Base-by-base conservation (phyloP, 2,888 invertebrate species). In the Amphimallon solstitiale region DNA sequence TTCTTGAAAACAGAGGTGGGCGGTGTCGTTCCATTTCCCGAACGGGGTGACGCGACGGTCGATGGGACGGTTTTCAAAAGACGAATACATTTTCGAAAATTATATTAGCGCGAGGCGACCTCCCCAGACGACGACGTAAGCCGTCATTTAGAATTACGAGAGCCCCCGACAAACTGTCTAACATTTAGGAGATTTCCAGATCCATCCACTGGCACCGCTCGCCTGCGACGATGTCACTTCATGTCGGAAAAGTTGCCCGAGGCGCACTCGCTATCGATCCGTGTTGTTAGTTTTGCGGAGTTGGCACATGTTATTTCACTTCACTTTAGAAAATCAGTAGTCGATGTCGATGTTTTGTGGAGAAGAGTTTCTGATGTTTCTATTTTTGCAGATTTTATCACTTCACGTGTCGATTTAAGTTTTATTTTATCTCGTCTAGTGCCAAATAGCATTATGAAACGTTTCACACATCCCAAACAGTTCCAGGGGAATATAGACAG, bases 231-330 rank as follows among this genome's bases (percentile, higher is more conserved):
- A 45, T 45, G 17, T 15, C 45, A 45, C 10, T 17, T 10, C 15
- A 7, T 19, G 17, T 45, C 4, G 10, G 45, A 0, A 17, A 19
- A 45, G 45, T 45, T 45, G 10, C 45, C 6, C 7, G 17, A 45
- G 29, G 9, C 7, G 15, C 45, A 40, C 2, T 19, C 9, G 17
- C 14, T 45, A 45, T 45, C 45, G 45, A 45, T 45, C 45, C 10
- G 45, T 17, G 19, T 7, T 15, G 45, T 15, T 19, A 10, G 19
- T 45, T 45, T 19, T 7, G 15, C 19, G 17, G 17, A 45, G 14
- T 45, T 15, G 17, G 45, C 45, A 45, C 45, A 45, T 45, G 45
- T 17, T 45, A 45, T 45, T 7, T 45, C 45, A 45, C 15, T 45
- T 17, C 15, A 29, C 29, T 29, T 45, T 45, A 17, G 45, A 45